Evolutionary conservation across 2,888 invertebrate species (phyloP), one percentile per base, ranked within the genome.

Genomic region (Horisme vitalbata): DNA sequence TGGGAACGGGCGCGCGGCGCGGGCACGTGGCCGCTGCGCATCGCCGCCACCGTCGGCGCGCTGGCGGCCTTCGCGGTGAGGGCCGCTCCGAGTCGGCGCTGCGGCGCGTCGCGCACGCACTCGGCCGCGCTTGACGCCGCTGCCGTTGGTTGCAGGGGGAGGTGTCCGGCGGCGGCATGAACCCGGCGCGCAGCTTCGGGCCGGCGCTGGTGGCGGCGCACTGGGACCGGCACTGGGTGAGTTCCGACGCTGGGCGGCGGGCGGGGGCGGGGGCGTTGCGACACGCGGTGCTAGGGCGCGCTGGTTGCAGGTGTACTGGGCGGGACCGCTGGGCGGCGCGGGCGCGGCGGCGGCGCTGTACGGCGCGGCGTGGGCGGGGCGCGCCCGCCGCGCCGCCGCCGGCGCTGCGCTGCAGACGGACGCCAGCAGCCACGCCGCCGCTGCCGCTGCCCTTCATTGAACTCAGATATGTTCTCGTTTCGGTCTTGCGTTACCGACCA

Each of bases 141-240:
- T n/a, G n/a, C n/a, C n/a, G 27, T 14, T 24, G 21, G 26, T 37
- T 28, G 30, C 75, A 95, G 95, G 93, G 93, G 4, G 91, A 92
- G 24, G 91, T 91, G 62, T 95, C 95, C 2, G 94, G 93, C 15
- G 93, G 92, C 65, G 93, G 93, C 69, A 91, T 94, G 91, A 95
- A 94, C 75, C 94, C 94, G 1, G 93, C 91, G 35, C 91, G 94
- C 56, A 91, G 92, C 52, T 91, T 95, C 49, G 95, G 91, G 4
- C 95, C 95, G 0, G 95, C 95, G 15, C 72, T 95, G 9, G 91
- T 93, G 80, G 92, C 92, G 61, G 90, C 86, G 4, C 78, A 89
- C 59, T 95, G 94, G 91, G 41, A 52, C 2, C 51, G 61, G 23
- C 95, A 95, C 67, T 95, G 95, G 95, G 91, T 93, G 66, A 83